A percentile compares a stretch with the other conserved stretches of the same genome.
phyloP scores from a whole-genome alignment of 2,797 vertebrate species.

The Borostomias antarcticus region DNA sequence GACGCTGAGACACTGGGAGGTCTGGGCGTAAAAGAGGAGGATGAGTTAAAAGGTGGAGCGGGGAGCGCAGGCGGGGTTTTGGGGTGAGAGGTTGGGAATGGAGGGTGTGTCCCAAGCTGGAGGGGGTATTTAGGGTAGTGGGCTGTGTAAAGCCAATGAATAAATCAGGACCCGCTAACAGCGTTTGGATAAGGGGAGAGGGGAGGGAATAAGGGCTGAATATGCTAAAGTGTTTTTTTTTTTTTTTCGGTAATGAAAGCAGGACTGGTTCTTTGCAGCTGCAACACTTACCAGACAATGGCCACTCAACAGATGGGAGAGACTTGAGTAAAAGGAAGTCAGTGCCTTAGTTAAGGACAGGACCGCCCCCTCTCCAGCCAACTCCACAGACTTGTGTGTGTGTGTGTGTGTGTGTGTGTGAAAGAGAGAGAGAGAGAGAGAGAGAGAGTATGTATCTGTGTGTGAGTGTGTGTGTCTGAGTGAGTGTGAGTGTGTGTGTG shows the following conservation, averaged over 20 bases:
- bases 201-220: conserved; percentile 76
- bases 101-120: conserved; percentile 65
- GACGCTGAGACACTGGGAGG: conserved; percentile 46
- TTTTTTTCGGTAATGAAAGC: conserved; percentile 76
- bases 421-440: no score
- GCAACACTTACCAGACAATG: conserved; percentile 91
- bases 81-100: conserved; percentile 19
- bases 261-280: conserved; percentile 76
- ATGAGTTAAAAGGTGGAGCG: conserved; percentile 40
- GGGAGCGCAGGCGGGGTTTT: conserved; percentile 18
- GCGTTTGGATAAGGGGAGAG: conserved; percentile 69
- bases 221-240: conserved; percentile 85
- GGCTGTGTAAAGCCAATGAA: conserved; percentile 94
- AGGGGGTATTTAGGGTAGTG: conserved; percentile 75
- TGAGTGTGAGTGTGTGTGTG: conserved; percentile 84
- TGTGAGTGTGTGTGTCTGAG: conserved; percentile 81
- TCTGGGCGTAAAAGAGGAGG: conserved; percentile 31
- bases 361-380: conserved; percentile 53
- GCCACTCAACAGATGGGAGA: conserved; percentile 95
- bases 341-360: conserved; percentile 78
- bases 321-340: conserved; percentile 83
- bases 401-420: no score
- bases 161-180: conserved; percentile 90
- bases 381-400: conserved; percentile 82
- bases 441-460: no score